Percentiles rank a stretch among this genome's conserved stretches.
These are phyloP conservation scores for Parthenolecanium corni DNA, from an alignment of 2,888 invertebrate genomes.

Conservation along the genomic window DNA sequence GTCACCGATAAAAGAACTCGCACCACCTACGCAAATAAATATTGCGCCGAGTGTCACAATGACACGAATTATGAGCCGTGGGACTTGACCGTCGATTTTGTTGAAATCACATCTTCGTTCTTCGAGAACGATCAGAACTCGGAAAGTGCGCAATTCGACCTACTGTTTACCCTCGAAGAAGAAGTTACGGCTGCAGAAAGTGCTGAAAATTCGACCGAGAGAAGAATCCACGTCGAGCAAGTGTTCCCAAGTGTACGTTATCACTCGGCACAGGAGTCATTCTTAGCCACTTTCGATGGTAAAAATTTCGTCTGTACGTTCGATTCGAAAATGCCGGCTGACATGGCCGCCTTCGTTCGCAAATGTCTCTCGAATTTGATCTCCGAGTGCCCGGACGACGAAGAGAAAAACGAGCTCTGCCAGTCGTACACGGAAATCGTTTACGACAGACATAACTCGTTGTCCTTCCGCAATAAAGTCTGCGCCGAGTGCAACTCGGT, in stretches of 20 bases:
- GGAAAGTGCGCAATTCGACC: not conserved
- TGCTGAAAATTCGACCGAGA: too few species aligned
- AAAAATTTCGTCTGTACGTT: constrained; percentile 7
- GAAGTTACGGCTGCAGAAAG: too few species aligned
- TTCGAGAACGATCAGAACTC: not conserved
- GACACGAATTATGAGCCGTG: constrained; percentile 33
- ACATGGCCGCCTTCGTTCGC: constrained; percentile 34
- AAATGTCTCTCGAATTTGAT: constrained; percentile 38
- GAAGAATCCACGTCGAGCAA: too few species aligned
- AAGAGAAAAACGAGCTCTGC: constrained; percentile 36
- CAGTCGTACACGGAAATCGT: constrained; percentile 40
- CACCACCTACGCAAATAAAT: constrained; percentile 38
- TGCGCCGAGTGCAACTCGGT: constrained; percentile 41
- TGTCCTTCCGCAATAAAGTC: constrained; percentile 40
- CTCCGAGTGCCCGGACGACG: constrained; percentile 37
- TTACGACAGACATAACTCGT: constrained; percentile 36
- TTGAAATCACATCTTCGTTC: not conserved
- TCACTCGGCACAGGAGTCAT: not conserved
- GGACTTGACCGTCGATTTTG: constrained; percentile 4
- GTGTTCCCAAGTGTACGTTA: too few species aligned
- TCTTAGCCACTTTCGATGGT: not conserved
- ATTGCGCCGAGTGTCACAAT: constrained; percentile 41
- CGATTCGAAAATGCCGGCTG: not conserved
- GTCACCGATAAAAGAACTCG: constrained; percentile 35
- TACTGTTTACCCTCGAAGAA: too few species aligned